A percentile compares a stretch with the other conserved stretches of the same genome.
Conservation (phyloP, 2,113 vertebrate genomes). For the Vidua macroura region DNA sequence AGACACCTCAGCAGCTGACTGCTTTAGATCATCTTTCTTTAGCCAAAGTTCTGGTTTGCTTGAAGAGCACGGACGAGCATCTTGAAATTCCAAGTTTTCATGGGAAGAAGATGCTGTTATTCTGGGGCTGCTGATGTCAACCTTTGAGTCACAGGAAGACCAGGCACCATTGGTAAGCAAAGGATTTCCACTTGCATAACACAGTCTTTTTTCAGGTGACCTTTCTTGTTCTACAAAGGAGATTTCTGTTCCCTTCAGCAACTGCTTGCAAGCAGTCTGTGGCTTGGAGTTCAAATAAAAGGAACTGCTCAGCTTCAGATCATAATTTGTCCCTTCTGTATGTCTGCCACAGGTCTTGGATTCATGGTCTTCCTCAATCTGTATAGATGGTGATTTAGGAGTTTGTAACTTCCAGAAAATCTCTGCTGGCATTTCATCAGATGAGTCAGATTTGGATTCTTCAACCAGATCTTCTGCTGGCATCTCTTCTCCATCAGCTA, state of each 20-base stretch:
- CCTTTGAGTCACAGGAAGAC: constrained; percentile 77
- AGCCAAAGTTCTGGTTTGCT: constrained; percentile 31
- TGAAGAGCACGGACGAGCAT: background rate
- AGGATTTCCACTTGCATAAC: constrained; percentile 47
- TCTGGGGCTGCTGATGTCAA: constrained; percentile 62
- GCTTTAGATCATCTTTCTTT: constrained; percentile 58
- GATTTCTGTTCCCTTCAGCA: background rate
- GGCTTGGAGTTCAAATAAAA: constrained; percentile 65
- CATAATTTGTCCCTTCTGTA: background rate
- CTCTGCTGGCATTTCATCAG: constrained; percentile 80
- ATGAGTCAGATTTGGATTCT: constrained; percentile 53
- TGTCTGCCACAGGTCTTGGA: background rate
- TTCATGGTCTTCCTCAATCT: background rate
- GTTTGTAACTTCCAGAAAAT: constrained; percentile 76
- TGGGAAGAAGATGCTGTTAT: constrained; percentile 55
- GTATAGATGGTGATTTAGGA: background rate
- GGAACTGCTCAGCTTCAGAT: constrained; percentile 51
- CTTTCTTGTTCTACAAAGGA: constrained; percentile 2
- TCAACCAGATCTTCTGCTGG: constrained; percentile 33
- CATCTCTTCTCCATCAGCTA: constrained; percentile 66
- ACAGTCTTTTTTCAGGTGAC: background rate
- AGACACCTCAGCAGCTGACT: constrained; percentile 48
- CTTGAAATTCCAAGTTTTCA: constrained; percentile 51
- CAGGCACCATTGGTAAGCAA: constrained; percentile 72
- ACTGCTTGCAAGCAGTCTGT: constrained; percentile 15